Evolutionary conservation across 2,113 vertebrate species (phyloP).

Genomic region (Odobenus rosmarus): DNA sequence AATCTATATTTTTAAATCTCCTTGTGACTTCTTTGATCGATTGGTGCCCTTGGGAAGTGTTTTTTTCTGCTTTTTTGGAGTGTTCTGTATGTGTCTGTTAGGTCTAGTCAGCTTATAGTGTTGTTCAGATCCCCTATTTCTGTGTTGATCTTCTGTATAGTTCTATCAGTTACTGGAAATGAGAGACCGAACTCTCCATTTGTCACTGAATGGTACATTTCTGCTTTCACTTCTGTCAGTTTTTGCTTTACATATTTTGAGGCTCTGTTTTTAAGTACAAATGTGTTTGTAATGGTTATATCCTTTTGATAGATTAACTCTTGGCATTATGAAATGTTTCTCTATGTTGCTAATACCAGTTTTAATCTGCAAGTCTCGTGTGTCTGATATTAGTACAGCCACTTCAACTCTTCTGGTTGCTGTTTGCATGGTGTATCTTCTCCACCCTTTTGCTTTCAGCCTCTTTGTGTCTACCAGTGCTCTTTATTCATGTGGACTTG

Average conservation of each 20-base stretch:
- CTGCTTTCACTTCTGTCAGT: not conserved
- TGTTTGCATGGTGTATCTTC: not conserved
- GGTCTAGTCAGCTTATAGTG: not conserved
- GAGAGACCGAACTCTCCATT: not conserved
- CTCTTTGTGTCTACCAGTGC: not conserved
- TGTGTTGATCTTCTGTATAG: not conserved
- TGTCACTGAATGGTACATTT: not conserved
- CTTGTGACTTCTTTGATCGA: not conserved
- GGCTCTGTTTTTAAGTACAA: not conserved
- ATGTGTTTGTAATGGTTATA: not conserved
- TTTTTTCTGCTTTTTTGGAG: not conserved
- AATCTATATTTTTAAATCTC: not conserved
- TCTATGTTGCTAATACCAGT: not conserved
- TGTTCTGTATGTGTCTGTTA: not conserved
- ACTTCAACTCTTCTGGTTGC: not conserved
- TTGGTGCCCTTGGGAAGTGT: not conserved
- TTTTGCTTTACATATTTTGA: not conserved
- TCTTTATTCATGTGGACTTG: not conserved
- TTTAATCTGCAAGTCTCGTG: not conserved
- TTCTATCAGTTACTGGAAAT: not conserved
- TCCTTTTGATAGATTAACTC: not conserved
- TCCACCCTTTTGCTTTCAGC: not conserved
- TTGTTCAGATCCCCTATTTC: not conserved
- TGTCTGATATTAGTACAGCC: not conserved
- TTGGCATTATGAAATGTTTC: not conserved